These are phyloP conservation scores for Arion vulgaris DNA, from an alignment of 1,140 invertebrate species.

Conservation along the genomic window DNA sequence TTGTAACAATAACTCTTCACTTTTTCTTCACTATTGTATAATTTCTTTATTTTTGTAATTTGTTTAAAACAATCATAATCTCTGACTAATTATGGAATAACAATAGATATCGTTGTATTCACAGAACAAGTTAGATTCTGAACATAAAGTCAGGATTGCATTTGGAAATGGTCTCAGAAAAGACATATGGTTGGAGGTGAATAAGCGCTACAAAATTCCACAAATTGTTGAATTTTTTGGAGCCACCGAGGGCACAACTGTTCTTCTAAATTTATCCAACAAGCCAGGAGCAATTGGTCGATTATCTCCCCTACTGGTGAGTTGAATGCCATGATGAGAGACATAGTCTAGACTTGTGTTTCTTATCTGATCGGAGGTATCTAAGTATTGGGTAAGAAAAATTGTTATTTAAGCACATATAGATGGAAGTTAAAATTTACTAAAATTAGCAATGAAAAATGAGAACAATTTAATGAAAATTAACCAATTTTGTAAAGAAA, in stretches of 20 bases:
- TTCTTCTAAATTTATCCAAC: slow-evolving; percentile 76
- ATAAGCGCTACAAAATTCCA: slow-evolving; percentile 85
- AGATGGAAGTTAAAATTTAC: too few relatives aligned
- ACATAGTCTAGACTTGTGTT: too few relatives aligned
- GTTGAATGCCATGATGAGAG: slow-evolving; percentile 27
- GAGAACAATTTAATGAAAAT: too few relatives aligned
- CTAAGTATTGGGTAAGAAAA: too few relatives aligned
- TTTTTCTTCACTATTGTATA: background rate
- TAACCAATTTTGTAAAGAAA: too few relatives aligned
- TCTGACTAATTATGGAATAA: background rate
- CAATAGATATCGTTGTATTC: background rate
- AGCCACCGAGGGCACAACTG: slow-evolving; percentile 95
- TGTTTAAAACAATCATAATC: slow-evolving; percentile 1
- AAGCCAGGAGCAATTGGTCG: slow-evolving; percentile 54
- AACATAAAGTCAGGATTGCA: slow-evolving; percentile 46
- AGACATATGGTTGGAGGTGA: slow-evolving; percentile 93
- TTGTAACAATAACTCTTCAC: background rate
- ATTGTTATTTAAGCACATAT: too few relatives aligned
- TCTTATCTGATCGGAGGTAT: too few relatives aligned
- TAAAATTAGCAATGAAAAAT: too few relatives aligned
- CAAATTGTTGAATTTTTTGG: slow-evolving; percentile 94
- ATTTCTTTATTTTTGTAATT: background rate
- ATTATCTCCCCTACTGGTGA: slow-evolving; percentile 45
- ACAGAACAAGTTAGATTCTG: slow-evolving; percentile 47
- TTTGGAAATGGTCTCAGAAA: slow-evolving; percentile 87